Conservation (phyloP, 2,888 invertebrate species). For the Tinea trinotella region DNA sequence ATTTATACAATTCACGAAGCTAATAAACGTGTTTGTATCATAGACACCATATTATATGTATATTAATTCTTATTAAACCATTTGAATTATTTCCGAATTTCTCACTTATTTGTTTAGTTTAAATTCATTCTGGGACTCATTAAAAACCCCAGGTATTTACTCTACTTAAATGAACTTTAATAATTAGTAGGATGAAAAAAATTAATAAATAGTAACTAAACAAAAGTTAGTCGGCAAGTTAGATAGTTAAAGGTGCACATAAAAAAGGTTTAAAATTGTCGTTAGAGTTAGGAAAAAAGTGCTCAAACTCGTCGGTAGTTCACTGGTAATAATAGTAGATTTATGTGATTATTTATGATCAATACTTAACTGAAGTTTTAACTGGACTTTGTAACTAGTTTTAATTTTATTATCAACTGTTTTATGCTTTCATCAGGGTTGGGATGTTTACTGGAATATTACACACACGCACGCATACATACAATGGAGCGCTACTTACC, state of each 20-base stretch:
- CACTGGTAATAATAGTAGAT: slow-evolving; percentile 1
- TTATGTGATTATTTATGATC: slow-evolving; percentile 2
- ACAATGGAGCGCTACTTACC: no score
- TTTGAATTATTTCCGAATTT: no score
- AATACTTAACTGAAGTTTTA: slow-evolving; percentile 27
- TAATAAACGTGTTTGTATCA: no score
- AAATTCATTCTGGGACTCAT: no score
- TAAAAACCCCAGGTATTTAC: no score
- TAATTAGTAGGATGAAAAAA: no score
- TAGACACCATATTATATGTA: no score
- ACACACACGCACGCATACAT: no score
- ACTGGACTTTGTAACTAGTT: slow-evolving; percentile 55
- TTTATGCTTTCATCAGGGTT: slow-evolving; percentile 30
- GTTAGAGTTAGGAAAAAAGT: neutral
- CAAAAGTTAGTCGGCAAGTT: neutral
- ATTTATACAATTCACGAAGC: no score
- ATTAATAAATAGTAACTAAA: neutral
- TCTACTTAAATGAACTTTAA: no score
- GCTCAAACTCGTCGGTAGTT: neutral
- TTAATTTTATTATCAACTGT: slow-evolving; percentile 40
- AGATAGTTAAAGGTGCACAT: neutral
- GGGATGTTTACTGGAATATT: neutral
- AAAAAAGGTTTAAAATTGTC: slow-evolving; percentile 12
- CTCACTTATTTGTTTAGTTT: no score
- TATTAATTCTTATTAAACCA: no score